A percentile compares a stretch with the other conserved stretches of the same genome.
Conservation (phyloP, 2,888 invertebrate genomes). For the Netelia fuscicornis region DNA sequence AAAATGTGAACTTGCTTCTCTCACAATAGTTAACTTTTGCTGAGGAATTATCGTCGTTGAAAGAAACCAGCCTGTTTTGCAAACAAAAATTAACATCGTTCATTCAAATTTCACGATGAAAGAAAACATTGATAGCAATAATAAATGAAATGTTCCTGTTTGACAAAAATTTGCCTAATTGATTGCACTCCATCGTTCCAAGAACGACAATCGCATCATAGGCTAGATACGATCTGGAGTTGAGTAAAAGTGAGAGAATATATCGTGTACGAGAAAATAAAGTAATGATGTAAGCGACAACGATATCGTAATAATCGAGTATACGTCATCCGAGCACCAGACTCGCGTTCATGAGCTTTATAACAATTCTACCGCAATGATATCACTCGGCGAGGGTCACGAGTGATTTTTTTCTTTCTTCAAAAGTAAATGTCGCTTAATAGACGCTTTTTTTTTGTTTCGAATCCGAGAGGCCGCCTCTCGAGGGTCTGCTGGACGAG, state of each 20-base stretch:
- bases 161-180: not conserved
- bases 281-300: constrained; percentile 61
- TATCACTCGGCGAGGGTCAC: constrained; percentile 53
- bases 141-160: not conserved
- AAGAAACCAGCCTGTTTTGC: not conserved
- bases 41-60: constrained; percentile 23
- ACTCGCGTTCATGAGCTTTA: constrained; percentile 38
- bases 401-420: constrained; percentile 25
- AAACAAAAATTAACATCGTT: constrained; percentile 18
- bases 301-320: constrained; percentile 61
- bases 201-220: constrained; percentile 17
- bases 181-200: not conserved
- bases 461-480: constrained; percentile 16
- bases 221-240: constrained; percentile 18
- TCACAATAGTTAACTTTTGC: constrained; percentile 23
- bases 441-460: not conserved
- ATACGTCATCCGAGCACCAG: constrained; percentile 33
- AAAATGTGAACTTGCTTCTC: constrained; percentile 33
- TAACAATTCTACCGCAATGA: constrained; percentile 61
- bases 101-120: not conserved
- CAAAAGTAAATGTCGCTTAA: not conserved
- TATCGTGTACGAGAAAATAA: constrained; percentile 55
- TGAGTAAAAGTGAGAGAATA: constrained; percentile 21
- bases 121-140: not conserved
- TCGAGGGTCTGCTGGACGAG: constrained; percentile 59